phyloP scores from a whole-genome alignment of 2,113 vertebrate genomes.

The Ptilorrhoa leucosticta region DNA sequence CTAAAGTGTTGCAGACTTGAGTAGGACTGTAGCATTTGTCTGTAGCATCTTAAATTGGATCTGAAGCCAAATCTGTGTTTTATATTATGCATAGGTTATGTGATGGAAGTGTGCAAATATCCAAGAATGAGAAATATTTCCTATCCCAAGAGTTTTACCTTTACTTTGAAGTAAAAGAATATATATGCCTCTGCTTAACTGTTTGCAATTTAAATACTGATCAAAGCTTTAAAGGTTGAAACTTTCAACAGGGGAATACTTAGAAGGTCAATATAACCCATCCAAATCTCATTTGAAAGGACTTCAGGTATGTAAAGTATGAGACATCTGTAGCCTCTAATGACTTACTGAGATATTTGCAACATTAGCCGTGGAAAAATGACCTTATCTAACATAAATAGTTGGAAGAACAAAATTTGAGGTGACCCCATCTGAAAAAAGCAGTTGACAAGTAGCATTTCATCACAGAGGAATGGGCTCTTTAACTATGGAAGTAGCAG shows the following conservation, averaged over 20 bases:
- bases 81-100: neutral
- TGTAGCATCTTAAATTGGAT: neutral
- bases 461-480: neutral
- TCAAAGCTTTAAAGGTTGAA: neutral
- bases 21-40: neutral
- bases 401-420: conserved; percentile 13
- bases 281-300: conserved; percentile 8
- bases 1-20: neutral
- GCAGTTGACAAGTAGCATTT: neutral
- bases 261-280: neutral
- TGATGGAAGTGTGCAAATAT: neutral
- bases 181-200: neutral
- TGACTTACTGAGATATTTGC: conserved; percentile 24
- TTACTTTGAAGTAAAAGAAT: neutral
- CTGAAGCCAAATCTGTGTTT: neutral
- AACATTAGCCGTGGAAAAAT: conserved; percentile 53
- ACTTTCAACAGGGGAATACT: neutral
- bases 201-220: neutral
- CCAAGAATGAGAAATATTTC: neutral
- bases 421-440: neutral
- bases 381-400: conserved; percentile 37
- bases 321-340: neutral
- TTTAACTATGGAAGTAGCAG: neutral
- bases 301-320: conserved; percentile 31
- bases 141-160: neutral